phyloP scores from a whole-genome alignment of 2,888 invertebrate genomes.

The Heliconius hortense region DNA sequence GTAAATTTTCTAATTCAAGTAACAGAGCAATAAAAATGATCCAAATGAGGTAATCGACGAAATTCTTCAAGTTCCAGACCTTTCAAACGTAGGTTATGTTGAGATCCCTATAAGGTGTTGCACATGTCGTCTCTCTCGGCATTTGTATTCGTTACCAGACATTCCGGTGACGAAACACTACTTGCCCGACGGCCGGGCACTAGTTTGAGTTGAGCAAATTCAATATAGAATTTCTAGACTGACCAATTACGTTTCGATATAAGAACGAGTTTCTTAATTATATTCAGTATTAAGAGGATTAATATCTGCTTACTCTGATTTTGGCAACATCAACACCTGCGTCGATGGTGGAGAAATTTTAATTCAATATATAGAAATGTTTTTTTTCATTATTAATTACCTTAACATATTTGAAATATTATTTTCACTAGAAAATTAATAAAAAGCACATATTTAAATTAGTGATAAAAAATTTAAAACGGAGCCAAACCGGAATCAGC shows the following conservation, averaged over 20 bases:
- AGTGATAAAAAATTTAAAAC: slow-evolving; percentile 29
- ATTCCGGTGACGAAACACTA: slow-evolving; percentile 46
- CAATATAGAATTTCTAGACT: slow-evolving; percentile 27
- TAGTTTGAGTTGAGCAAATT: slow-evolving; percentile 31
- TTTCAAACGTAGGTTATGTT: slow-evolving; percentile 56
- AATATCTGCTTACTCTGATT: slow-evolving; percentile 11
- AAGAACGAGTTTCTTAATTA: slow-evolving; percentile 24
- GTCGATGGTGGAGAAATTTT: neutral
- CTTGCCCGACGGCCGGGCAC: slow-evolving; percentile 37
- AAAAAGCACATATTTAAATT: slow-evolving; percentile 7
- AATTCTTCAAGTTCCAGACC: slow-evolving; percentile 56
- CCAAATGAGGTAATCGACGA: slow-evolving; percentile 50
- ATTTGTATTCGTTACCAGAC: slow-evolving; percentile 46
- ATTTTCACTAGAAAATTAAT: too few relatives aligned
- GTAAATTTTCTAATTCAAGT: slow-evolving; percentile 22
- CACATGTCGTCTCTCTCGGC: slow-evolving; percentile 58
- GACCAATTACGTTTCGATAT: slow-evolving; percentile 7
- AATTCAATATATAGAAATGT: neutral
- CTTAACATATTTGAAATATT: neutral
- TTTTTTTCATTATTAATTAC: neutral
- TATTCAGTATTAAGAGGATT: slow-evolving; percentile 7
- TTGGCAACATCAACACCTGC: slow-evolving; percentile 3
- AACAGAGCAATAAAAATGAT: slow-evolving; percentile 41
- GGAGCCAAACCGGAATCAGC: slow-evolving; percentile 33
- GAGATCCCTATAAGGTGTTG: slow-evolving; percentile 58